Base-by-base conservation (phyloP, 2,797 vertebrate genomes). In the Lophius americanus region DNA sequence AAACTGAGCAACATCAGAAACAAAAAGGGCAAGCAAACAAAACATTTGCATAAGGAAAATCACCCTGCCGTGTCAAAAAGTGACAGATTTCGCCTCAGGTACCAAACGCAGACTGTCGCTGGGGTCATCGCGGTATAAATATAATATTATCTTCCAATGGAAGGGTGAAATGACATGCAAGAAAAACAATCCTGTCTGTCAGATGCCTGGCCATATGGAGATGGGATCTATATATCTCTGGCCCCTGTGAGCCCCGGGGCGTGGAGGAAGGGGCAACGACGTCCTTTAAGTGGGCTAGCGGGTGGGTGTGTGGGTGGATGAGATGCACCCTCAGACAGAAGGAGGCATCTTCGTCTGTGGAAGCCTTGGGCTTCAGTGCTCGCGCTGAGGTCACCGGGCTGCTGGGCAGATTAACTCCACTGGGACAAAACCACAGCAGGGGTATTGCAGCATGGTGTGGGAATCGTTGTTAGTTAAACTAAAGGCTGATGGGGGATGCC, bases 61-160 rank as follows among this genome's bases (percentile, higher is more conserved):
- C 0, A 36, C 49, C 41, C 37, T 13, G 54, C 42, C 10, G 4
- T 74, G 80, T 89, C 85, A 82, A 50, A 75, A 55, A 9, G 48
- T 75, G 85, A 86, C 80, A 76, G 69, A 71, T 83, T 82, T 33
- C 12, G 88, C 89, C 88, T 81, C 75, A 55, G 83, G 88, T 87
- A 48, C 53, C 87, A 76, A 84, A 87, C 85, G 89, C 79, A 43
- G 63, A 59, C 73, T 64, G 77, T 64, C 32, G 43, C 23, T 0
- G 3, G 68, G 89, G 88, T 88, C 83, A 76, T 43, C 42, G 4
- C 65, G 35, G 72, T 56, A 32, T 68, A 60, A 67, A 78, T 68
- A 71, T 68, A 52, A 79, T 66, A 7, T 3, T 51, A 49, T 35
- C 51, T 37, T 60, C 23, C 46, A 73, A 46, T 10, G 44, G 68